A percentile compares a stretch with the other conserved stretches of the same genome.
phyloP scores from a whole-genome alignment of 2,113 vertebrate genomes.

The Sciurus niger region DNA sequence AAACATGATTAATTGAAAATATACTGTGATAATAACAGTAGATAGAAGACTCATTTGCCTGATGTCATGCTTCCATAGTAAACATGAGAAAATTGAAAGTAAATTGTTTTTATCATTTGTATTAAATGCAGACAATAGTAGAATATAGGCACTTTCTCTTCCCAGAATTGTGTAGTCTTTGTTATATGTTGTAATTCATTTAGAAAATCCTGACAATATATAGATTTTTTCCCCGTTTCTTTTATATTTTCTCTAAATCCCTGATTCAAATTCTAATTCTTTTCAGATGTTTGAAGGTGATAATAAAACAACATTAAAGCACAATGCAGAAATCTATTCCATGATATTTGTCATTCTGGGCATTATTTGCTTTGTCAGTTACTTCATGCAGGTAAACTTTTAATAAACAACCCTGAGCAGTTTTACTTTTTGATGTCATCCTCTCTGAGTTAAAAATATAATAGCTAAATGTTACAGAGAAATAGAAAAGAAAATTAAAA shows the following conservation, averaged over 20 bases:
- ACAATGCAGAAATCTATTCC: conserved; percentile 76
- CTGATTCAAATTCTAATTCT: conserved; percentile 48
- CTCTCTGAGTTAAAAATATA: conserved; percentile 56
- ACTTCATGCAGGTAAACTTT: conserved; percentile 81
- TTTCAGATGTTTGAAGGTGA: conserved; percentile 78
- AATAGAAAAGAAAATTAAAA: conserved; percentile 41
- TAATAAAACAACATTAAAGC: conserved; percentile 72
- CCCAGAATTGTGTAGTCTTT: conserved; percentile 10
- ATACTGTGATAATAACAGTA: background rate
- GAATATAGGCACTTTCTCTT: background rate
- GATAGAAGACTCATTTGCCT: background rate
- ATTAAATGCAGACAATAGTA: conserved; percentile 7
- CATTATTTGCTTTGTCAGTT: conserved; percentile 74
- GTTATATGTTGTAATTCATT: conserved; percentile 42
- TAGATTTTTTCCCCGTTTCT: background rate
- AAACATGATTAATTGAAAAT: conserved; percentile 32
- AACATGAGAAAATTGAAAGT: conserved; percentile 18
- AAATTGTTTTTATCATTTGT: conserved; percentile 25
- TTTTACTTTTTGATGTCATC: background rate
- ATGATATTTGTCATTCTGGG: conserved; percentile 75
- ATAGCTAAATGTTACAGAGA: conserved; percentile 43
- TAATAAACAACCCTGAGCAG: conserved; percentile 8
- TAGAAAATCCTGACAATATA: background rate
- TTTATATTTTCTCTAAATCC: background rate
- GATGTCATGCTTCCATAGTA: conserved; percentile 9